phyloP scores from a whole-genome alignment of 2,888 invertebrate species.

The Sminthurinus aureus region DNA sequence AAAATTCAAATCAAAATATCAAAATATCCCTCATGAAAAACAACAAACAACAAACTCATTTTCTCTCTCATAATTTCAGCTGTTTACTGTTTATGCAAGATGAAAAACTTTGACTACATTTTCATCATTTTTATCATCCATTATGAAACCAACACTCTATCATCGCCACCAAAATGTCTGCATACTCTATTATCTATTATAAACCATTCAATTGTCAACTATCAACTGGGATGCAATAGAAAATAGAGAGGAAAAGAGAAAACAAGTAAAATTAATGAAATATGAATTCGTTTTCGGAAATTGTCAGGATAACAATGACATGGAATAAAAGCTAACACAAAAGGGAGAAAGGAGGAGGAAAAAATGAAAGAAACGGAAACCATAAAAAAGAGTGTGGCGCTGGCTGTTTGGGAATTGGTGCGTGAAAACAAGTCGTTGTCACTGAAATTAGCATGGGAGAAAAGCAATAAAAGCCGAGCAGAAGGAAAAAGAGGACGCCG shows the following conservation, averaged over 20 bases:
- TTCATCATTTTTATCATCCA: too few relatives aligned
- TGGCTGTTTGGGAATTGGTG: neutral
- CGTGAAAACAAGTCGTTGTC: constrained; percentile 15
- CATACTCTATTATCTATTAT: too few relatives aligned
- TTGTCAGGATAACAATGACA: too few relatives aligned
- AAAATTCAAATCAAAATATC: neutral
- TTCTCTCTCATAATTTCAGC: too few relatives aligned
- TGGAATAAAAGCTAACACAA: too few relatives aligned
- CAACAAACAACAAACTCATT: neutral
- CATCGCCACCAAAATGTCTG: too few relatives aligned
- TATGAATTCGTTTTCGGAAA: constrained; percentile 1
- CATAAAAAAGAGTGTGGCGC: neutral
- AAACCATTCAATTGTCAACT: too few relatives aligned
- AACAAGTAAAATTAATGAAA: neutral
- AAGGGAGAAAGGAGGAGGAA: neutral
- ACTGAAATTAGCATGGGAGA: constrained; percentile 27
- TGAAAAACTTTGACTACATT: too few relatives aligned
- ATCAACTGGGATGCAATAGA: too few relatives aligned
- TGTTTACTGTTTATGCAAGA: too few relatives aligned
- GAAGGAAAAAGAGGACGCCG: too few relatives aligned
- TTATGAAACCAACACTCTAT: too few relatives aligned
- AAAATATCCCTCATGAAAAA: neutral
- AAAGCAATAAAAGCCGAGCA: neutral
- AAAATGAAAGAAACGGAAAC: neutral
- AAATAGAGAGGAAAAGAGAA: neutral